Evolutionary conservation across 1,140 invertebrate species (phyloP).

Genomic region (Orchestia grillus): DNA sequence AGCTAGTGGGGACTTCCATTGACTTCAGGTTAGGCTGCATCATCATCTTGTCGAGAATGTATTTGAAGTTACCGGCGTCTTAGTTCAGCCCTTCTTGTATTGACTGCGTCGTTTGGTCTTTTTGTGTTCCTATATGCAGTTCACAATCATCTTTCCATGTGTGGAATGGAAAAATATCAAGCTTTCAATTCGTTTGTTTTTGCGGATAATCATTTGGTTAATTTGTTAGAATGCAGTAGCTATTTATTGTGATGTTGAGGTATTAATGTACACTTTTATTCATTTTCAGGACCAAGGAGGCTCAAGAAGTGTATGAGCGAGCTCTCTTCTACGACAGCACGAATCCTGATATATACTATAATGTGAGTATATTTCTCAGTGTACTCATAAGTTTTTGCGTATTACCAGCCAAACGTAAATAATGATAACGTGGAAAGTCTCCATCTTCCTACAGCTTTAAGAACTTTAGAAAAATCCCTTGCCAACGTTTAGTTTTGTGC

Average conservation of each 20-base stretch:
- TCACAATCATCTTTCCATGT: background rate
- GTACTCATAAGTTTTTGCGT: background rate
- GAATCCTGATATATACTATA: slow-evolving; percentile 98
- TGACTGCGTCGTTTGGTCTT: background rate
- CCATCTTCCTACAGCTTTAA: background rate
- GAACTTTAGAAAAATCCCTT: background rate
- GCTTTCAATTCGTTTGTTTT: background rate
- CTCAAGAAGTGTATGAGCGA: slow-evolving; percentile 93
- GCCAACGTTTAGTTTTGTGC: background rate
- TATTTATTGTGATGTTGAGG: background rate
- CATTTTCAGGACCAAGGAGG: slow-evolving; percentile 84
- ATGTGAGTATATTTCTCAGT: slow-evolving; percentile 77
- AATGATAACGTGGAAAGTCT: background rate
- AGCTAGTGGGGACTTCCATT: slow-evolving; percentile 24
- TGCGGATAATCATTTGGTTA: background rate
- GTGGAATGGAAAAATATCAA: background rate
- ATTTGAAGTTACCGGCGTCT: slow-evolving; percentile 21
- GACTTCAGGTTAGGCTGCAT: slow-evolving; percentile 19
- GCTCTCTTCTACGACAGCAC: slow-evolving; percentile 93
- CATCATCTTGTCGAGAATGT: slow-evolving; percentile 45
- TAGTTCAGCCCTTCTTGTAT: background rate
- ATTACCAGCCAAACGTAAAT: background rate
- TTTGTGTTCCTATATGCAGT: background rate
- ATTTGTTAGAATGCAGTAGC: background rate
- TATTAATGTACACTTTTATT: slow-evolving; percentile 53